These are phyloP conservation scores for Aphis craccivora DNA, from an alignment of 1,140 invertebrate species.

Conservation along the genomic window DNA sequence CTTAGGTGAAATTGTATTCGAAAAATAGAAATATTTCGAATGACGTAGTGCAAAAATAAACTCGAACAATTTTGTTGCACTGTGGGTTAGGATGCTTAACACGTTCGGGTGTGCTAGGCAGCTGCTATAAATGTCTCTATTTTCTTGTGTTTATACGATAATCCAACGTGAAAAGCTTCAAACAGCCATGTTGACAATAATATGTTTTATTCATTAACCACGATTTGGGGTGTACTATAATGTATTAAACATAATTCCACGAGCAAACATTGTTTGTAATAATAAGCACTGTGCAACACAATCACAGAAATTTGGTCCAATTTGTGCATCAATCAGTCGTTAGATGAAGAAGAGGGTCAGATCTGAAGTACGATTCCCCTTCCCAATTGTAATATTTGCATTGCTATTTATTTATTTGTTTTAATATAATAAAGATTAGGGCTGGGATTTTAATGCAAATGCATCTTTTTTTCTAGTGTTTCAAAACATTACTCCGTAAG, in stretches of 20 bases:
- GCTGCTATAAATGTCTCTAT: slow-evolving; percentile 1
- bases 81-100: not conserved
- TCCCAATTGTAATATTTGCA: not conserved
- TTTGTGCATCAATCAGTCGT: not conserved
- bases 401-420: not conserved
- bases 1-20: not conserved
- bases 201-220: slow-evolving; percentile 30
- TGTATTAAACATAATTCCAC: slow-evolving; percentile 16
- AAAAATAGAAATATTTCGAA: too few species aligned
- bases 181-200: slow-evolving; percentile 1
- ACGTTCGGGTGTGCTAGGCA: not conserved
- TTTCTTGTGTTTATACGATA: not conserved
- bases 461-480: too few species aligned
- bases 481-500: too few species aligned
- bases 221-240: not conserved
- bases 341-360: not conserved
- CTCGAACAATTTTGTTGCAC: not conserved
- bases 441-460: too few species aligned
- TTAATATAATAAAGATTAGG: too few species aligned
- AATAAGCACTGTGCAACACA: not conserved
- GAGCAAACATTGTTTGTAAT: not conserved
- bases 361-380: too few species aligned
- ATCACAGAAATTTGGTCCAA: not conserved
- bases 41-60: too few species aligned
- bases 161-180: not conserved